Evolutionary conservation across 2,113 vertebrate species (phyloP), one percentile per base, ranked within the genome.

Genomic region (Prinia subflava): DNA sequence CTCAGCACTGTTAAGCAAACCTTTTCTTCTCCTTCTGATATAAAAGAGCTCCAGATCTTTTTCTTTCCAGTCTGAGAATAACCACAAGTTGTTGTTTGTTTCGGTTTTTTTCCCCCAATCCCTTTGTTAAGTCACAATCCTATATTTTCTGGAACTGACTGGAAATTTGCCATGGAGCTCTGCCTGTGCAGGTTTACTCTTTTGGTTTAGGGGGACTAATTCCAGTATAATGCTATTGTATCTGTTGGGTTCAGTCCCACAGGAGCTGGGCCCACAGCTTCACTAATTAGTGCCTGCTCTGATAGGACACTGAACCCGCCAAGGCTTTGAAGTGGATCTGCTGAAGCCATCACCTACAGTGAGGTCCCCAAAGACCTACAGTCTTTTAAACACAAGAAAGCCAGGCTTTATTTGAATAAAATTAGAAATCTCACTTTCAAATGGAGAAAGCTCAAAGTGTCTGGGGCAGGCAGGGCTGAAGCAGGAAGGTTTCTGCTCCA

Each of bases 241-340:
- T 90, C 60, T 69, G 27, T 35, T 68, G 76, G 56, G 60, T 62
- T 95, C 57, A 21, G 8, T 83, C 88, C 80, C 92, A 13, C 13
- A 68, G 92, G 93, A 92, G 28, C 42, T 53, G 79, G 73, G 69
- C 71, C 95, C 85, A 59, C 63, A 88, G 79, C 59, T 89, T 68
- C 90, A 62, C 86, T 96, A 94, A 95, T 96, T 96, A 96, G 56
- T 83, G 3, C 28, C 64, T 71, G 68, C 89, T 95, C 60, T 84
- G 94, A 84, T 78, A 95, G 95, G 95, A 91, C 96, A 90, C 82
- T 25, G 85, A 94, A 92, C 60, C 83, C 1, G 5, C 67, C 90
- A 53, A 75, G 64, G 96, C 96, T 97, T 97, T 97, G 95, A 97
- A 97, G 94, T 94, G 89, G 89, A 95, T 92, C 94, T 93, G 95